Conservation (phyloP, 1,140 invertebrate species). For the Drosophila santomea region DNA sequence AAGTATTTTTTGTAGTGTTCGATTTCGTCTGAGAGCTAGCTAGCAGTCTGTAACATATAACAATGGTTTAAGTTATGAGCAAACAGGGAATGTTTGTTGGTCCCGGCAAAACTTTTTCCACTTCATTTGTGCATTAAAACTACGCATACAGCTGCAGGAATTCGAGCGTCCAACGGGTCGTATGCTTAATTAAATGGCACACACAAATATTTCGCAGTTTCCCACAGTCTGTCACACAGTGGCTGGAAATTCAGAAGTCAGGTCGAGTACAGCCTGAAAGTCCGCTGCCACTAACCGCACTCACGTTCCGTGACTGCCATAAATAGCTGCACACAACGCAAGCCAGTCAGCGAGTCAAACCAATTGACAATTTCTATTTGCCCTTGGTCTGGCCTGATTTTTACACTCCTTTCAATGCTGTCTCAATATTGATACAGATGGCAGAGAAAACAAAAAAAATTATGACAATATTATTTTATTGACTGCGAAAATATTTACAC, state of each 20-base stretch:
- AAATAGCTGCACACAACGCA: constrained; percentile 39
- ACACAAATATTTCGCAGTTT: constrained; percentile 22
- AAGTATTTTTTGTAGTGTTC: constrained; percentile 1
- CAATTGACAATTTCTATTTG: constrained; percentile 53
- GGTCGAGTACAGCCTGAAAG: constrained; percentile 41
- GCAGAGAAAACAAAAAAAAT: constrained; percentile 48
- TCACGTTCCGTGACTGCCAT: constrained; percentile 45
- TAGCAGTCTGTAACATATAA: constrained; percentile 43
- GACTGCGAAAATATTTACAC: constrained; percentile 82
- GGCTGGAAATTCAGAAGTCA: neutral
- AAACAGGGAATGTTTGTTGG: constrained; percentile 19
- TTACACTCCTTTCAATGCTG: constrained; percentile 72
- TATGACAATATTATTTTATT: constrained; percentile 83
- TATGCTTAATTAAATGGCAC: constrained; percentile 63
- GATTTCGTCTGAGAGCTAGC: neutral
- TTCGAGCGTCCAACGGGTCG: constrained; percentile 14
- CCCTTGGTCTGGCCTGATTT: constrained; percentile 67
- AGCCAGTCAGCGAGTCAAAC: constrained; percentile 20
- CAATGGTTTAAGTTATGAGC: constrained; percentile 67
- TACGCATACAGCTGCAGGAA: constrained; percentile 17
- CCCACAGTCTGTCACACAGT: constrained; percentile 7
- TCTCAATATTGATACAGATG: constrained; percentile 71
- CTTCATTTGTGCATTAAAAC: constrained; percentile 66
- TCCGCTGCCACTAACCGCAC: constrained; percentile 63
- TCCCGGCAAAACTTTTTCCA: constrained; percentile 55